Conservation (phyloP, 2,888 invertebrate species). For the Athalia rosae region DNA sequence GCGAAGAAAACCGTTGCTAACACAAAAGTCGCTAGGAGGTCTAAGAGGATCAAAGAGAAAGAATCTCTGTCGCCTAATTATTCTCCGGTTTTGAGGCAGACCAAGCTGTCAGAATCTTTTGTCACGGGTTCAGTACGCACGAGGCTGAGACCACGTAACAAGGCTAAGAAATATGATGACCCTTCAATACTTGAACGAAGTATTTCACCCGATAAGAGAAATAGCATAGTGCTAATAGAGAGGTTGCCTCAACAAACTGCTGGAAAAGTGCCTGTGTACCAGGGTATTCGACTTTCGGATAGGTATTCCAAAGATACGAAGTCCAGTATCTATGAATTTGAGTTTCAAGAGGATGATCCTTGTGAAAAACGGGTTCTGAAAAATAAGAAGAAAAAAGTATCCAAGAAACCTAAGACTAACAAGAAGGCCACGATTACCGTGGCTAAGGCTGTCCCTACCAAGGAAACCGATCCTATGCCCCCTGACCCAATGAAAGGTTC, state of each 20-base stretch:
- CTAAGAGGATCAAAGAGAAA: neutral
- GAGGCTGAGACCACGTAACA: slow-evolving; percentile 45
- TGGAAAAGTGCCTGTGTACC: slow-evolving; percentile 50
- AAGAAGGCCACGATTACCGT: slow-evolving; percentile 13
- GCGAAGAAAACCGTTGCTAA: neutral
- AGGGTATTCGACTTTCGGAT: slow-evolving; percentile 37
- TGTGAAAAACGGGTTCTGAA: slow-evolving; percentile 1
- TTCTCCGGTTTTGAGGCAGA: slow-evolving; percentile 1
- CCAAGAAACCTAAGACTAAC: neutral
- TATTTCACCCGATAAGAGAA: slow-evolving; percentile 27
- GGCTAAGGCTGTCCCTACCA: neutral
- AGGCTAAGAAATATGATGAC: slow-evolving; percentile 50
- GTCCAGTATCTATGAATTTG: slow-evolving; percentile 50
- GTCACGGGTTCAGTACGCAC: slow-evolving; percentile 1
- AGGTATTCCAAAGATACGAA: slow-evolving; percentile 39
- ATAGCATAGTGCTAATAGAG: slow-evolving; percentile 20
- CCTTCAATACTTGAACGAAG: slow-evolving; percentile 33
- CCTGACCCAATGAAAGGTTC: neutral
- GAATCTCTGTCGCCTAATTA: neutral
- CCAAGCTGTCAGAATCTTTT: slow-evolving; percentile 40
- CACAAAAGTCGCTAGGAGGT: neutral
- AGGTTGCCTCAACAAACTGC: slow-evolving; percentile 10
- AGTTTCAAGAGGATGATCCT: slow-evolving; percentile 48
- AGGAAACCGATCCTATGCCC: neutral
- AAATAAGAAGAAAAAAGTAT: slow-evolving; percentile 27